phyloP scores from a whole-genome alignment of 2,888 invertebrate genomes.

The Lasioglossum figueresi region DNA sequence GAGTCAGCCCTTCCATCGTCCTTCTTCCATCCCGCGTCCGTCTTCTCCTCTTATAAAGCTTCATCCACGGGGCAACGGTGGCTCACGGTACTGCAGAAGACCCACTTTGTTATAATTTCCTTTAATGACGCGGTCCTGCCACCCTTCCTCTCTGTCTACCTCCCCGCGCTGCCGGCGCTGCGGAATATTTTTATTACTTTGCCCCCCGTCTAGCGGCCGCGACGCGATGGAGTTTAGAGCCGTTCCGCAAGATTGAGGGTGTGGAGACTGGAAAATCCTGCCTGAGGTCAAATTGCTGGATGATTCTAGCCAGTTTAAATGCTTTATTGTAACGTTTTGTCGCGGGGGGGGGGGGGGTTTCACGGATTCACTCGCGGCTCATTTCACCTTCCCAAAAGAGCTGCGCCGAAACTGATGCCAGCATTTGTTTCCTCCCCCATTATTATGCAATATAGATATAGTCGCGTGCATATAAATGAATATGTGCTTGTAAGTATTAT shows the following conservation, averaged over 20 bases:
- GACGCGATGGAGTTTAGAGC: slow-evolving; percentile 53
- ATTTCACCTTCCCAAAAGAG: neutral
- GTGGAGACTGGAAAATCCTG: slow-evolving; percentile 56
- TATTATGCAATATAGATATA: no score
- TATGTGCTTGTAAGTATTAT: no score
- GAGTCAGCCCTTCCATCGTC: slow-evolving; percentile 73
- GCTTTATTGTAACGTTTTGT: slow-evolving; percentile 38
- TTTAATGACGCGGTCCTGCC: slow-evolving; percentile 71
- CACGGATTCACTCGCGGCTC: neutral
- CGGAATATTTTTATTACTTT: slow-evolving; percentile 74
- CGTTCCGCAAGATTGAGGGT: slow-evolving; percentile 60
- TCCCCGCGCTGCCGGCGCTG: slow-evolving; percentile 46
- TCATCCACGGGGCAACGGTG: slow-evolving; percentile 60
- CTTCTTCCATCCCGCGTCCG: slow-evolving; percentile 57
- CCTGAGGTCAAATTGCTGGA: slow-evolving; percentile 51
- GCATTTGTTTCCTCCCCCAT: no score
- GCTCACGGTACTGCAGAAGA: slow-evolving; percentile 64
- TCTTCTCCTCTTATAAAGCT: slow-evolving; percentile 59
- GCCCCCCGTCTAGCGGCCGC: slow-evolving; percentile 58
- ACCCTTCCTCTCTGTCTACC: slow-evolving; percentile 54
- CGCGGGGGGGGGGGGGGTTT: neutral
- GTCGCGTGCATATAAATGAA: no score
- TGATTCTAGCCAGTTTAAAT: slow-evolving; percentile 43
- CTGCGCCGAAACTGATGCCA: slow-evolving; percentile 11
- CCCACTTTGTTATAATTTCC: slow-evolving; percentile 78